Conservation (phyloP, 2,113 vertebrate genomes). For the Ciconia boyciana region DNA sequence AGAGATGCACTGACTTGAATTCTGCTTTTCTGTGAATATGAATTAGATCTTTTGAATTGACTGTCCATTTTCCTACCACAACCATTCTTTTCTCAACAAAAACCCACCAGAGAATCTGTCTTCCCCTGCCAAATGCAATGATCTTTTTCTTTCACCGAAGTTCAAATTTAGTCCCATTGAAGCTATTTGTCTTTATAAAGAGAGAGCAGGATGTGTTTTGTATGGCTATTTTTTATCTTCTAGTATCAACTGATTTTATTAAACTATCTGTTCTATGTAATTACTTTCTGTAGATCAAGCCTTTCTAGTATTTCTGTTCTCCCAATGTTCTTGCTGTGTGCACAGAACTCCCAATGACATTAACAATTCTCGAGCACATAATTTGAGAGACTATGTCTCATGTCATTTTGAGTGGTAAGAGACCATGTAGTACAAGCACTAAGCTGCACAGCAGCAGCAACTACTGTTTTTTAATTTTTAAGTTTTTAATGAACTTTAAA, state of each 20-base stretch:
- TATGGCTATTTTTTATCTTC: not conserved
- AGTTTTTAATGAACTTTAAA: not conserved
- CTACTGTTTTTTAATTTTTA: not conserved
- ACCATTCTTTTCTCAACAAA: not conserved
- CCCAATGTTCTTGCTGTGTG: not conserved
- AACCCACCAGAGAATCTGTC: not conserved
- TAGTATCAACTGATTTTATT: not conserved
- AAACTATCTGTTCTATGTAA: not conserved
- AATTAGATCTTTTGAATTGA: not conserved
- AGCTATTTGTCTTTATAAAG: not conserved
- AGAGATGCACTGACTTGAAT: not conserved
- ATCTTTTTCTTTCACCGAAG: not conserved
- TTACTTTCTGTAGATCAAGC: not conserved
- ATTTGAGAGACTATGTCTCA: not conserved
- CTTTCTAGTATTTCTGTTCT: not conserved
- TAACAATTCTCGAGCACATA: not conserved
- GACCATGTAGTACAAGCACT: not conserved
- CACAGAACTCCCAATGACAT: not conserved
- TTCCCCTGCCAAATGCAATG: not conserved
- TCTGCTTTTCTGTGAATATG: not conserved
- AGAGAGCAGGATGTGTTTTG: not conserved
- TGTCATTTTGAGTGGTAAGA: not conserved
- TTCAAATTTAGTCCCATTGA: not conserved
- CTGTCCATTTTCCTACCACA: not conserved
- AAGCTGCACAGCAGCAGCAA: not conserved